phyloP scores from a whole-genome alignment of 2,113 vertebrate species.

The Perognathus longimembris region DNA sequence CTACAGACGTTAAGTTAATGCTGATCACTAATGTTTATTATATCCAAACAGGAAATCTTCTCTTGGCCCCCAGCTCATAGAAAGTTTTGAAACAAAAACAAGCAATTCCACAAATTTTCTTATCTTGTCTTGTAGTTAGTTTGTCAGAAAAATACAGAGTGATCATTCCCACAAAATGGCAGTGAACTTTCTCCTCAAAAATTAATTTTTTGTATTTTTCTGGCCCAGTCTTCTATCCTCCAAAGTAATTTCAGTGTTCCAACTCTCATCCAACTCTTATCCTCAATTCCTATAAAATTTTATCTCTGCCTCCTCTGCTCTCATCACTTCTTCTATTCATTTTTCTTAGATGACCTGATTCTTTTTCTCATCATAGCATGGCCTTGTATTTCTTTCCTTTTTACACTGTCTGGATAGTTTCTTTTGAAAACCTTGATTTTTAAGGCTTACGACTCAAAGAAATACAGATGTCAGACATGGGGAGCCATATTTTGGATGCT shows the following conservation, averaged over 20 bases:
- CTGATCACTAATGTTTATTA: background rate
- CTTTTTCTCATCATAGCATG: background rate
- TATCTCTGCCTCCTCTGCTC: background rate
- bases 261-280: background rate
- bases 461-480: background rate
- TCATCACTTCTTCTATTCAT: background rate
- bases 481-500: background rate
- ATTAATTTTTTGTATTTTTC: background rate
- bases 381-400: background rate
- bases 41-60: background rate
- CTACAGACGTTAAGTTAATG: background rate
- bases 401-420: background rate
- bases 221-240: background rate
- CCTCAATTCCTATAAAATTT: background rate
- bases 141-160: background rate
- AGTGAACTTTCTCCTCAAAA: background rate
- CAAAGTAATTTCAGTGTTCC: background rate
- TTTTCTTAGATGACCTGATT: conserved; percentile 45
- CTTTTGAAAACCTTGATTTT: conserved; percentile 53
- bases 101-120: background rate
- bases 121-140: background rate
- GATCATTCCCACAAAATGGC: background rate
- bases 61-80: background rate
- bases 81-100: background rate
- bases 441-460: background rate